phyloP scores from a whole-genome alignment of 2,888 invertebrate species.

The Halocaridina rubra region DNA sequence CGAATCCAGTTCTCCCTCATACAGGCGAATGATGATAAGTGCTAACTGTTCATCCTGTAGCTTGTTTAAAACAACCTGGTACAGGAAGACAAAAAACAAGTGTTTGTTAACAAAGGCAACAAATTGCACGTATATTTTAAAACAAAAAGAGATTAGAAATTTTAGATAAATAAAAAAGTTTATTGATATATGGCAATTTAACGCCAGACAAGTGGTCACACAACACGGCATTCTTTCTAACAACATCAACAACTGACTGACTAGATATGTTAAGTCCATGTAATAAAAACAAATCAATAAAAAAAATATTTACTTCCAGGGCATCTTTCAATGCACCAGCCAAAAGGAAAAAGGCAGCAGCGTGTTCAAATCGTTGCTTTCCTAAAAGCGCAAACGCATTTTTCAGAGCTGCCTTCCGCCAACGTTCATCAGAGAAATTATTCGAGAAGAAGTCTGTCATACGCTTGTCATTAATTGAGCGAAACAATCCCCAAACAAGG shows the following conservation, averaged over 20 bases:
- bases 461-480: slow-evolving; percentile 85
- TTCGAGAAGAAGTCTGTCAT: slow-evolving; percentile 97
- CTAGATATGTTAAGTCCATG: background rate
- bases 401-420: slow-evolving; percentile 97
- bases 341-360: slow-evolving; percentile 97
- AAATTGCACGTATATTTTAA: too few relatives aligned
- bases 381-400: slow-evolving; percentile 97
- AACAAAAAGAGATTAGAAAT: too few relatives aligned
- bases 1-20: slow-evolving; percentile 77
- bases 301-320: slow-evolving; percentile 80
- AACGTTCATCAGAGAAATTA: slow-evolving; percentile 91
- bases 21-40: slow-evolving; percentile 90
- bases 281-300: background rate
- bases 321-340: slow-evolving; percentile 95
- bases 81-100: too few relatives aligned
- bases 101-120: too few relatives aligned
- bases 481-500: slow-evolving; percentile 94
- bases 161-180: too few relatives aligned
- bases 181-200: too few relatives aligned
- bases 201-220: too few relatives aligned
- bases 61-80: slow-evolving; percentile 81
- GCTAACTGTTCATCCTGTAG: slow-evolving; percentile 95
- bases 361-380: slow-evolving; percentile 95
- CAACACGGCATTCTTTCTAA: too few relatives aligned
- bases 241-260: too few relatives aligned